These are phyloP conservation scores for Gymnogyps californianus DNA, from an alignment of 2,113 vertebrate species.

Conservation along the genomic window DNA sequence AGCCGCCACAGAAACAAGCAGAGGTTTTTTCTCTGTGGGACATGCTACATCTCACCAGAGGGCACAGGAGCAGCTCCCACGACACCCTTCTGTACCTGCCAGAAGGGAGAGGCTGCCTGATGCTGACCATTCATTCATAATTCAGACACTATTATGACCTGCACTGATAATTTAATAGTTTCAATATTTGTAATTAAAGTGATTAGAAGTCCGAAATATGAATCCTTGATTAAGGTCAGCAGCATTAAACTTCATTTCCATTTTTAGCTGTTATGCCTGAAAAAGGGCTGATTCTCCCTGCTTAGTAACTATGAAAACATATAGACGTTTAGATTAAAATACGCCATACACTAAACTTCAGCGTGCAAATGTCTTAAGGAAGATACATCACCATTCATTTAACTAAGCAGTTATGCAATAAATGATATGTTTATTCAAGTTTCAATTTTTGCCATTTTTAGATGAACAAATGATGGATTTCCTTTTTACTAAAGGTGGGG, in stretches of 20 bases:
- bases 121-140: background rate
- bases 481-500: background rate
- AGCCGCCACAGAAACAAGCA: fast-evolving
- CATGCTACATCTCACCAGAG: background rate
- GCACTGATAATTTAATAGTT: background rate
- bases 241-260: background rate
- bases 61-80: background rate
- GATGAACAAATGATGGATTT: background rate
- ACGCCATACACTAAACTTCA: background rate
- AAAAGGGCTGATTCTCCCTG: background rate
- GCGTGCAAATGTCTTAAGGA: background rate
- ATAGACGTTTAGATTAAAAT: background rate
- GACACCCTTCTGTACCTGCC: background rate
- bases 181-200: background rate
- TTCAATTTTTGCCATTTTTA: background rate
- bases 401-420: background rate
- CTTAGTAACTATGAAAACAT: background rate
- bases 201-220: background rate
- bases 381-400: background rate
- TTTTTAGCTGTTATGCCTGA: background rate
- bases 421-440: background rate
- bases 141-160: background rate
- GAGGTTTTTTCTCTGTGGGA: background rate
- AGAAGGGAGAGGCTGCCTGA: background rate
- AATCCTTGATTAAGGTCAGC: background rate